Base-by-base conservation (phyloP, 2,888 invertebrate species). In the Melanostoma scalare region DNA sequence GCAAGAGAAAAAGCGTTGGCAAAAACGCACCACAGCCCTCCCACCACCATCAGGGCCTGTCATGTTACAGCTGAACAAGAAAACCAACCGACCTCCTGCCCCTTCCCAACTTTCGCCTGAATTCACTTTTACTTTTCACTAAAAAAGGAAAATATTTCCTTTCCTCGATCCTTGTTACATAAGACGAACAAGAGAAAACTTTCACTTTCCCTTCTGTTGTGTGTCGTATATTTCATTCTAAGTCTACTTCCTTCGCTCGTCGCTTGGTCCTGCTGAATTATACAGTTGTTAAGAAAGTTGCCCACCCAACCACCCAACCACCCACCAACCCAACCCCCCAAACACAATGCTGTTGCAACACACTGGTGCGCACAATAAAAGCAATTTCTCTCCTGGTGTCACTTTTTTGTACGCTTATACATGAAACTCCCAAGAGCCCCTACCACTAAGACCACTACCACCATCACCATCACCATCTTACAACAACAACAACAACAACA, bases 351-450 rank as follows among this genome's bases (percentile, higher is more conserved):
- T 71, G 79, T 75, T 84, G 84, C 84, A 84, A 78, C 84, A 84
- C 84, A 78, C 79, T 74, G 84, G 73, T 68, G 79, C 79, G 69
- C 84, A 74, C 84, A 84, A 84, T 78, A 84, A 84, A 84, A 84
- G 79, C 79, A 79, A 84, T 84, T 84, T 84, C 79, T 79, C 79
- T 84, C 84, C 65, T 84, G 78, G 74, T 84, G 84, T 84, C 84
- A 84, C 69, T 79, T 84, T 81, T 71, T 84, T 50, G 50, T 61
- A 69, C 69, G 65, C 74, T 78, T 74, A 75, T 69, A 79, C 61
- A 75, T 42, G 36, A 48, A 63, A 60, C 50, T 74, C 74, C 84
- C 79, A 69, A 55, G 71, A 75, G 74, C 48, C 46, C 31, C 60
- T 20, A 20, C 20, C 20, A 20, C 20, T 36, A 71, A 71, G 56